Base-by-base conservation (phyloP, 2,113 vertebrate genomes). In the Pterocles orientalis region DNA sequence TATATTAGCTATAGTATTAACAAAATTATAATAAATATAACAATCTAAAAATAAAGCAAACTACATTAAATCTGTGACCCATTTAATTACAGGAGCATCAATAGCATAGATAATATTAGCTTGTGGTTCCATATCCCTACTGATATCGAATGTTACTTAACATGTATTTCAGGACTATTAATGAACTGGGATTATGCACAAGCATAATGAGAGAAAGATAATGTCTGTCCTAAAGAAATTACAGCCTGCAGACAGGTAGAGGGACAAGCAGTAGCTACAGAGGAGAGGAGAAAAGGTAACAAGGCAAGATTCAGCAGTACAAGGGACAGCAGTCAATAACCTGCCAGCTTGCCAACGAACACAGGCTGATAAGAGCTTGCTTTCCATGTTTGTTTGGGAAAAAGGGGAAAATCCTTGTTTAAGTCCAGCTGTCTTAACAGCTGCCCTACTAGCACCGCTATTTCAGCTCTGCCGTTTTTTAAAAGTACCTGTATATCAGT, bases 351-450 rank as follows among this genome's bases (percentile, higher is more conserved):
- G n/a, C 31, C 0, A 6, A 50, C 18, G 57, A 80, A 61, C 41
- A 61, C 20, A 48, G 54, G 7, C 57, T 61, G 50, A 5, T 39
- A 70, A 60, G 60, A 39, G 41, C 25, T 80, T 88, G 9, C 45
- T 84, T 66, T 76, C 68, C 18, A 2, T 45, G 29, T 72, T 77
- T 85, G 45, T 28, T 34, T 31, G 24, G 41, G 41, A 47, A 93
- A 71, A 56, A 1, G 13, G 34, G 4, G 12, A 43, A 62, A 76
- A 78, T 36, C 47, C 57, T 75, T 71, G 18, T 41, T 81, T 76
- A 91, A 84, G 84, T 80, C 73, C 75, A 93, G 53, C 34, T 84
- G 51, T 71, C 51, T 57, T 83, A 84, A 76, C 45, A 76, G 62
- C 56, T 93, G 47, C 15, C 69, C 34, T 84, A 24, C 53, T 75